Conservation (phyloP, 2,888 invertebrate genomes). For the Macaria notata region DNA sequence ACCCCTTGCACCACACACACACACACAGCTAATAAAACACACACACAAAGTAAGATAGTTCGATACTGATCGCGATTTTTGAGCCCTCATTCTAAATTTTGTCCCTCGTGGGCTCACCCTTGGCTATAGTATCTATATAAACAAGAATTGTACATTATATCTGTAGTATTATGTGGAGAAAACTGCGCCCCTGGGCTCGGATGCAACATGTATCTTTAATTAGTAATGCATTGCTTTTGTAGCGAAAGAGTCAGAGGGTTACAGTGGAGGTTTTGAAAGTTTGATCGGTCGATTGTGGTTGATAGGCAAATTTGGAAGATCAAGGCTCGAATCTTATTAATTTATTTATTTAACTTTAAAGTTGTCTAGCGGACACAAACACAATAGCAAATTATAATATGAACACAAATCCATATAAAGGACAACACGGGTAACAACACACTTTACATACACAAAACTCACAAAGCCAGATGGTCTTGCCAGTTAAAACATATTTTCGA, state of each 20-base stretch:
- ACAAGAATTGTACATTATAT: constrained; percentile 59
- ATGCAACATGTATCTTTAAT: constrained; percentile 28
- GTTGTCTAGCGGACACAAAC: too few species aligned
- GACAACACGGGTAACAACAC: too few species aligned
- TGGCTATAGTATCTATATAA: constrained; percentile 36
- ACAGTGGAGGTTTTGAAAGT: too few species aligned
- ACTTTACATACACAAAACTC: too few species aligned
- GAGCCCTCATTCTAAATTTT: constrained; percentile 64
- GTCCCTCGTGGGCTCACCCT: constrained; percentile 68
- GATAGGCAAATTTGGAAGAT: too few species aligned
- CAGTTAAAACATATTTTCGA: too few species aligned
- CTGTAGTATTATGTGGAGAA: constrained; percentile 58
- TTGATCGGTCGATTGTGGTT: too few species aligned
- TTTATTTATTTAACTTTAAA: too few species aligned
- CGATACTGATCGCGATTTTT: constrained; percentile 55
- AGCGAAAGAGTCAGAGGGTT: not conserved
- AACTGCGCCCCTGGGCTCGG: constrained; percentile 52
- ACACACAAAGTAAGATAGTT: constrained; percentile 23
- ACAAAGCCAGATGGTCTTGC: too few species aligned
- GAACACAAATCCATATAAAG: too few species aligned
- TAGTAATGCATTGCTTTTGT: constrained; percentile 11
- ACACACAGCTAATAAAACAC: constrained; percentile 18
- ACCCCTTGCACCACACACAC: constrained; percentile 35
- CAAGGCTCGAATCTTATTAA: too few species aligned
- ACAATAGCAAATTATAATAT: too few species aligned